These are phyloP conservation scores for Argopecten irradians DNA, from an alignment of 1,140 invertebrate species.

Conservation along the genomic window DNA sequence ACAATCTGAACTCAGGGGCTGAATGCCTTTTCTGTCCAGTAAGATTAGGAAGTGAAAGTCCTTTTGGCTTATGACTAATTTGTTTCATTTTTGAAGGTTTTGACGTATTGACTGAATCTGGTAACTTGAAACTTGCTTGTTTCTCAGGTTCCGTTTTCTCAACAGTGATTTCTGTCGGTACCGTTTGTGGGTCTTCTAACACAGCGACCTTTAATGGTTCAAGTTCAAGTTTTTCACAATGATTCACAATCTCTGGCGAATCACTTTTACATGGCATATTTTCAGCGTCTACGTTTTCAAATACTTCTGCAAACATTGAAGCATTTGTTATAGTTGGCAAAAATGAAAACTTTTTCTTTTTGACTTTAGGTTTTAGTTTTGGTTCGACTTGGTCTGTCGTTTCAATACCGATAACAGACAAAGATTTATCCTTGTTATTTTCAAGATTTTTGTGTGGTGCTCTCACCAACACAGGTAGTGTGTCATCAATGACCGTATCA, in stretches of 20 bases:
- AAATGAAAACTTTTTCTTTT: conserved; percentile 12
- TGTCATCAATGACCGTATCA: background rate
- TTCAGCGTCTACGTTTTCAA: background rate
- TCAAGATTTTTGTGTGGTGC: background rate
- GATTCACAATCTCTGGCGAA: background rate
- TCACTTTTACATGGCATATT: background rate
- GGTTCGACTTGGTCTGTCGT: background rate
- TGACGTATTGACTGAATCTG: background rate
- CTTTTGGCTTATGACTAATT: background rate
- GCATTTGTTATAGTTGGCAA: background rate
- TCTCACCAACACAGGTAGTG: background rate
- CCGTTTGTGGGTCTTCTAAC: background rate
- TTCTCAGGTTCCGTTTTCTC: background rate
- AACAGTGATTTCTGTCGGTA: background rate
- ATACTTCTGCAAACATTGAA: background rate
- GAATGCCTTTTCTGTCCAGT: background rate
- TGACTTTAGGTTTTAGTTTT: background rate
- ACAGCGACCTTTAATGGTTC: background rate
- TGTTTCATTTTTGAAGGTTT: background rate
- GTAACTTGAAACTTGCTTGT: background rate
- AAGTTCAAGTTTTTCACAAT: background rate
- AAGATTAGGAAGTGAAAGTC: conserved; percentile 9
- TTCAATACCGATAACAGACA: background rate
- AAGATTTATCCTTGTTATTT: background rate
- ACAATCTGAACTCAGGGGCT: background rate